Base-by-base conservation (phyloP, 2,113 vertebrate species). In the Pelvicachromis taeniatus region DNA sequence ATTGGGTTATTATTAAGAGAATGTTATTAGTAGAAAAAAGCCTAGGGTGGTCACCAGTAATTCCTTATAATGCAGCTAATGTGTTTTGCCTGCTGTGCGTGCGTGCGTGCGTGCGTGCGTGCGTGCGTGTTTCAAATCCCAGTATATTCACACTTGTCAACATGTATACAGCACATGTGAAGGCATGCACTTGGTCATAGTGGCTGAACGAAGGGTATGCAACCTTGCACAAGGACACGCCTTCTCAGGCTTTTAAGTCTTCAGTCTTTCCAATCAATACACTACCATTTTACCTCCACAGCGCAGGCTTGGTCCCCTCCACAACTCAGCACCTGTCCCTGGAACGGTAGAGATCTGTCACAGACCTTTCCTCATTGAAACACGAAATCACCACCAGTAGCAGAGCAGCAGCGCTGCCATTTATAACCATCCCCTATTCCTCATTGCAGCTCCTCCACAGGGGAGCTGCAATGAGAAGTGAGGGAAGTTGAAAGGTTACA, bases 401-500 rank as follows among this genome's bases (percentile, higher is more conserved):
- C 78, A 80, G 63, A 80, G 78, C 86, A 84, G 78, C 12, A 3
- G 54, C 52, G 56, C 85, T 86, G 87, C 84, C 89, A 93, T 91
- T 94, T 91, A 86, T 90, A 88, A 86, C 80, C 31, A 53, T 56
- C 13, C 23, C 35, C 91, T 59, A 82, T 83, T 78, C 65, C 52
- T 81, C n/a, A n/a, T 58, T 8, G 2, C 29, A 52, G 77, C 29
- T 31, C 77, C 87, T 86, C 89, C 86, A 78, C 1, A 0, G 86
- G 87, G 84, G 23, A 65, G 68, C 38, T 61, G 42, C 9, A 31
- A 53, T 78, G 85, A 89, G 86, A 86, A 65, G 78, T 65, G 65
- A 45, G 77, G 78, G 77, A 61, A 86, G 93, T 89, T 88, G 81
- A 92, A 94, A 94, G 93, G 94, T 93, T 89, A 92, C 83, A 63